phyloP scores from a whole-genome alignment of 2,113 vertebrate genomes.

The Syngnathus floridae region DNA sequence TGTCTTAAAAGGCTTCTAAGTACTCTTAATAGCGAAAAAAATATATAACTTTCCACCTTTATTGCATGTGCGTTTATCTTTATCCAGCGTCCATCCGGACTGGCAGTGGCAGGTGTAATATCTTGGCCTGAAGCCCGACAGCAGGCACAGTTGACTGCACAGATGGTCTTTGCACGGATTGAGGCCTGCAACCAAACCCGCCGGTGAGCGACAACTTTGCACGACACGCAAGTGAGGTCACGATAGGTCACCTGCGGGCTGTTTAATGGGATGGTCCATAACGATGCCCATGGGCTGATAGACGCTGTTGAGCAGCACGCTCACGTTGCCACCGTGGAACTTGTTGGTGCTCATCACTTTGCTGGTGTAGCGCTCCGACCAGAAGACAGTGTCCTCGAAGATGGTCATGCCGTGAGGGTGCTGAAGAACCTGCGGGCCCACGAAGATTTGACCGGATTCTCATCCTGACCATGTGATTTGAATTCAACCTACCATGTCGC shows the following conservation, averaged over 20 bases:
- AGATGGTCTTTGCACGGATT: constrained; percentile 75
- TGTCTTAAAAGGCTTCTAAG: neutral
- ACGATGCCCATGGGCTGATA: constrained; percentile 80
- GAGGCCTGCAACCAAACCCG: constrained; percentile 57
- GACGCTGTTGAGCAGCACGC: constrained; percentile 74
- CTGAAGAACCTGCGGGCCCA: constrained; percentile 69
- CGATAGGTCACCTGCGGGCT: constrained; percentile 72
- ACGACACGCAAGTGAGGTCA: neutral
- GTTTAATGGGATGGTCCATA: constrained; percentile 80
- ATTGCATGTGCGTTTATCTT: constrained; percentile 77
- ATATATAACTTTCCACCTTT: constrained; percentile 67
- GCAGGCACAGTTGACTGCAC: constrained; percentile 87
- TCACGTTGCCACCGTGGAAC: constrained; percentile 86
- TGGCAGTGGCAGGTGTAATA: constrained; percentile 86
- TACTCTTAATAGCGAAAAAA: no score
- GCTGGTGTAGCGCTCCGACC: constrained; percentile 79
- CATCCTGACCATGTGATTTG: neutral
- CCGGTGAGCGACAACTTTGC: neutral
- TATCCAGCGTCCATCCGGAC: constrained; percentile 81
- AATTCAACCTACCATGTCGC: constrained; percentile 61
- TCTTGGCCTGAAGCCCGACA: constrained; percentile 73
- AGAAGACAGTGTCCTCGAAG: constrained; percentile 87
- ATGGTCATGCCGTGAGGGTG: constrained; percentile 83
- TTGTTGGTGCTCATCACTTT: constrained; percentile 84
- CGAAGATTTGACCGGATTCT: neutral